Base-by-base conservation (phyloP, 2,797 vertebrate species). In the Nannoperca obscura region DNA sequence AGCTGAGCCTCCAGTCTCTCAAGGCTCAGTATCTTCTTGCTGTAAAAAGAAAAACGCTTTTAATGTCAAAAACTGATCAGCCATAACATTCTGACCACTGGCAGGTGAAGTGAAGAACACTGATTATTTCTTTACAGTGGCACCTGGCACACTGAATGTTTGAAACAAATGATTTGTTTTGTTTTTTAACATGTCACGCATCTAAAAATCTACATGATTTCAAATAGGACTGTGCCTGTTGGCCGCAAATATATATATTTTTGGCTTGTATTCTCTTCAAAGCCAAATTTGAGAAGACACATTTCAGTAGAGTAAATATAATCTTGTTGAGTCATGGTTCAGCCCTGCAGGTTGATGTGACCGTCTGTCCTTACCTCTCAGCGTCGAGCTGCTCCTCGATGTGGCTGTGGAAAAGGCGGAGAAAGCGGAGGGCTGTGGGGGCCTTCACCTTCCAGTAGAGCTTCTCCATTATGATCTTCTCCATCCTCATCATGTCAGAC, bases 401-500 rank as follows among this genome's bases (percentile, higher is more conserved):
- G 57, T 95, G 93, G 38, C 93, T 91, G 89, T 97, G 93, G 90
- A 97, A 97, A 2, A 98, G 90, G 30, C 97, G 94, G 19, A 99
- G 95, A 86, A 99, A 97, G 0, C 96, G 96, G 66, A 97, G 95
- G 7, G 97, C 96, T 44, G 98, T 99, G 12, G 97, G 94, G 78
- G 96, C 95, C 93, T 96, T 98, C 77, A 98, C 95, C 92, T 97
- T 99, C 96, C 97, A 97, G 81, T 93, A 92, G 53, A 99, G 93
- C 87, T 99, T 99, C 91, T 99, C 97, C 91, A 99, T 81, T 70
- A 99, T 78, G 34, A 99, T 99, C 93, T 96, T 98, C 91, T 99
- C 97, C 98, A 99, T 99, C 86, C 98, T 96, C 94, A 98, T 98
- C 97, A 99, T 94, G 88, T 99, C 98, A 5, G 97, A 98, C 86